phyloP scores from a whole-genome alignment of 2,888 invertebrate genomes.

The Parochlus steinenii region DNA sequence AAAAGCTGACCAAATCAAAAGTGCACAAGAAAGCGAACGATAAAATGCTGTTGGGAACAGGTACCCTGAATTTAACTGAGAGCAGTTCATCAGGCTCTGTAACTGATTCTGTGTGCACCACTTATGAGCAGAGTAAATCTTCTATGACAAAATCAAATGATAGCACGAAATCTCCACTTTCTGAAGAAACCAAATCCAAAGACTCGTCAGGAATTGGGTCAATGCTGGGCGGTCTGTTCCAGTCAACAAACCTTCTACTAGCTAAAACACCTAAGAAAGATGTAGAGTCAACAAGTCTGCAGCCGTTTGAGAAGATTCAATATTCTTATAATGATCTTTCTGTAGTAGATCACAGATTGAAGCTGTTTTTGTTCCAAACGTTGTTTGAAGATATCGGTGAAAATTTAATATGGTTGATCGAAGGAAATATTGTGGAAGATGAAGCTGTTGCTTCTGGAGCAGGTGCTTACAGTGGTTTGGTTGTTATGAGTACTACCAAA shows the following conservation, averaged over 20 bases:
- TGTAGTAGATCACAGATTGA: constrained; percentile 40
- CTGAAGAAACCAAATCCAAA: neutral
- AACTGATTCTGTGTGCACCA: constrained; percentile 42
- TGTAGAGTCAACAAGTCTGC: constrained; percentile 19
- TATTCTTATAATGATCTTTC: constrained; percentile 37
- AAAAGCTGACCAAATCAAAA: too few relatives aligned
- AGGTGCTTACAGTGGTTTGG: constrained; percentile 28
- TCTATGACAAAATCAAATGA: neutral
- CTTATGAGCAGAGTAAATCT: constrained; percentile 31
- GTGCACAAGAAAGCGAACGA: neutral
- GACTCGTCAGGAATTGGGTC: neutral
- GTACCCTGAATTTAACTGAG: constrained; percentile 35
- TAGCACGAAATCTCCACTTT: neutral
- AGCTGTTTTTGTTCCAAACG: constrained; percentile 36
- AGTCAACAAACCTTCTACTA: constrained; percentile 32
- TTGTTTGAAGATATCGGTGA: constrained; percentile 38
- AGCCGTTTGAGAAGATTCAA: constrained; percentile 24
- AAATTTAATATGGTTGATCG: constrained; percentile 34
- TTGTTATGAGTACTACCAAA: constrained; percentile 35
- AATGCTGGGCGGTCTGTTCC: constrained; percentile 27
- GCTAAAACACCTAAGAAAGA: constrained; percentile 25
- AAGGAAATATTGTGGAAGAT: constrained; percentile 32
- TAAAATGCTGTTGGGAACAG: constrained; percentile 11
- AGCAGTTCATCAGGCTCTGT: constrained; percentile 45
- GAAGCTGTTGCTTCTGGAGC: constrained; percentile 19